Conservation (phyloP, 2,888 invertebrate species). For the Stenichneumon culpator region DNA sequence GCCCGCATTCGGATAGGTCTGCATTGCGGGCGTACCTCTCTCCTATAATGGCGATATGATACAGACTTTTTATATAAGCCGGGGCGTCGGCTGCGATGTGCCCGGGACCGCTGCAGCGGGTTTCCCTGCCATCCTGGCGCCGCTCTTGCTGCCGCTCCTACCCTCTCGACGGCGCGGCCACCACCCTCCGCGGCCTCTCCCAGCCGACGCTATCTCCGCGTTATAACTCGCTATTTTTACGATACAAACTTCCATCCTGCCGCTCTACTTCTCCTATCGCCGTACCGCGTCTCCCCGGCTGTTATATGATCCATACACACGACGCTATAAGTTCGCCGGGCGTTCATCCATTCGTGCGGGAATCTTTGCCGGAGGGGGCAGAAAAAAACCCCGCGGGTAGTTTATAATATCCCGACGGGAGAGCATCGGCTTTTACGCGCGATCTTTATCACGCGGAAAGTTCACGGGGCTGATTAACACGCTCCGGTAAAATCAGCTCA, state of each 20-base stretch:
- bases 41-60: slow-evolving; percentile 63
- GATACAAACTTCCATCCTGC: slow-evolving; percentile 64
- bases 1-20: slow-evolving; percentile 57
- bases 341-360: slow-evolving; percentile 22
- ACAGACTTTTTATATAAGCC: slow-evolving; percentile 61
- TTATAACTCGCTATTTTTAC: slow-evolving; percentile 65
- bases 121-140: slow-evolving; percentile 55
- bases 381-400: not conserved
- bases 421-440: no score
- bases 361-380: not conserved
- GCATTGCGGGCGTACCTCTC: slow-evolving; percentile 64
- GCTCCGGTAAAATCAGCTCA: no score
- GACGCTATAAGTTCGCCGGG: not conserved
- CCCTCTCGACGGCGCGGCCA: not conserved
- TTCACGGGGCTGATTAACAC: no score
- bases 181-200: not conserved
- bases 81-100: slow-evolving; percentile 53
- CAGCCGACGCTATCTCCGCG: slow-evolving; percentile 22
- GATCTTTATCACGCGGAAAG: no score
- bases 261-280: slow-evolving; percentile 48
- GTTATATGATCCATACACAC: slow-evolving; percentile 44
- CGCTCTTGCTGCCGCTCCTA: slow-evolving; percentile 41
- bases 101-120: slow-evolving; percentile 28
- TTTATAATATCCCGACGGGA: not conserved
- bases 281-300: slow-evolving; percentile 24